Evolutionary conservation across 2,113 vertebrate species (phyloP).

Genomic region (Taurulus bubalis): DNA sequence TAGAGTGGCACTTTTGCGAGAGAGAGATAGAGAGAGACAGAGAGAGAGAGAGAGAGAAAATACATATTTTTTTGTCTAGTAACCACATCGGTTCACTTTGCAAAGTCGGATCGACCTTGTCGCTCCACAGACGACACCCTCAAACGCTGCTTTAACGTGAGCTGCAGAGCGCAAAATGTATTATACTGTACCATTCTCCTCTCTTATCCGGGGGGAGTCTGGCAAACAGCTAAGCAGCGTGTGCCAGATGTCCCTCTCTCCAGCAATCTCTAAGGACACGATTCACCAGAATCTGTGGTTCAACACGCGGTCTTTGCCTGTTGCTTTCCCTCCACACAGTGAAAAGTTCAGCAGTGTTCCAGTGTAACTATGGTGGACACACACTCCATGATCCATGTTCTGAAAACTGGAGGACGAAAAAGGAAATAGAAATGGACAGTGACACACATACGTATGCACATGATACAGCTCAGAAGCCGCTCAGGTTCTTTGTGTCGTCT

Average conservation of each 20-base stretch:
- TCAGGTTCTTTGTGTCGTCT: conserved; percentile 10
- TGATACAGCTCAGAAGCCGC: not conserved
- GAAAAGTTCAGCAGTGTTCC: not conserved
- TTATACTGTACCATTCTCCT: not conserved
- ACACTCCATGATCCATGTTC: not conserved
- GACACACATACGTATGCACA: not conserved
- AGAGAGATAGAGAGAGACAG: not conserved
- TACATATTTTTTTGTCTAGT: no score
- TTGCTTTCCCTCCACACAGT: not conserved
- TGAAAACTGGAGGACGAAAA: not conserved
- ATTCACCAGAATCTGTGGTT: not conserved
- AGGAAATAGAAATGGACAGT: not conserved
- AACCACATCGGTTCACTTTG: not conserved
- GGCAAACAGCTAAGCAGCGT: not conserved
- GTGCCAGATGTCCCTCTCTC: not conserved
- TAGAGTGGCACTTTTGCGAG: not conserved
- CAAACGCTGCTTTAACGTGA: not conserved
- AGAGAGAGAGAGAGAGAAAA: no score
- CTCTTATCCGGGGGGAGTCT: not conserved
- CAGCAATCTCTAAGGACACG: not conserved
- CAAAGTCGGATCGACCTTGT: not conserved
- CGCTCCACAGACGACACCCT: not conserved
- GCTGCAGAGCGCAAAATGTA: not conserved
- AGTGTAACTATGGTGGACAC: not conserved
- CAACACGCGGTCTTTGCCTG: not conserved